Evolutionary conservation across 2,888 invertebrate genomes (phyloP).

Genomic region (Catocala fraxini): DNA sequence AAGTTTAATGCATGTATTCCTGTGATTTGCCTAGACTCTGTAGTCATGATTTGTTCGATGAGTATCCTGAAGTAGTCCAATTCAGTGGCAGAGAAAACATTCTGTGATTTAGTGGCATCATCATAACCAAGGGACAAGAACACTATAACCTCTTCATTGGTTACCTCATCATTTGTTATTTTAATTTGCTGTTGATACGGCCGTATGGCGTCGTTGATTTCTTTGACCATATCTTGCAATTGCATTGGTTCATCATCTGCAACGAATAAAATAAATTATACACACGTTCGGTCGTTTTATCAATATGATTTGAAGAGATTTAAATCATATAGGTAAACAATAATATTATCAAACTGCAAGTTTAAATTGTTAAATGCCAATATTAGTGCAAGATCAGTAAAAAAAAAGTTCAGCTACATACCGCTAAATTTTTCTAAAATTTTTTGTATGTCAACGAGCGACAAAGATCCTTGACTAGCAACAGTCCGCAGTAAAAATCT

Average conservation of each 20-base stretch:
- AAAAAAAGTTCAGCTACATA: conserved; percentile 44
- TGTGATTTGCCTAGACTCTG: conserved; percentile 73
- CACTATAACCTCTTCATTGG: conserved; percentile 71
- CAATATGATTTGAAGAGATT: too few relatives aligned
- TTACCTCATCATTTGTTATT: conserved; percentile 72
- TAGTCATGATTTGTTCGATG: conserved; percentile 77
- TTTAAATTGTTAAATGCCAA: too few relatives aligned
- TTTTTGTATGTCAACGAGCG: conserved; percentile 61
- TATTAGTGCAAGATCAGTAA: not conserved
- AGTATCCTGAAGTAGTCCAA: conserved; percentile 77
- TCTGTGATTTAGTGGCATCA: conserved; percentile 76
- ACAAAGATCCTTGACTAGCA: conserved; percentile 74
- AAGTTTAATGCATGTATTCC: conserved; percentile 76
- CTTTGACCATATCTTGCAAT: conserved; percentile 64
- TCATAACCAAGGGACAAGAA: conserved; percentile 76
- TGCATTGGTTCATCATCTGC: conserved; percentile 54
- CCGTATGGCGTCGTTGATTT: conserved; percentile 72
- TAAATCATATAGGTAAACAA: too few relatives aligned
- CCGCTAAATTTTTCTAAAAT: conserved; percentile 58
- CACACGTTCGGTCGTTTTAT: too few relatives aligned
- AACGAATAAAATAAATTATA: not conserved
- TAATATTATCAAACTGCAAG: too few relatives aligned
- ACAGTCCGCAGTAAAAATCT: conserved; percentile 72
- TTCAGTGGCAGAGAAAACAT: conserved; percentile 70
- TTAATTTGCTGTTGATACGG: conserved; percentile 75